These are phyloP conservation scores for Meloidogyne hapla DNA, from an alignment of 1,140 invertebrate species.

Conservation along the genomic window DNA sequence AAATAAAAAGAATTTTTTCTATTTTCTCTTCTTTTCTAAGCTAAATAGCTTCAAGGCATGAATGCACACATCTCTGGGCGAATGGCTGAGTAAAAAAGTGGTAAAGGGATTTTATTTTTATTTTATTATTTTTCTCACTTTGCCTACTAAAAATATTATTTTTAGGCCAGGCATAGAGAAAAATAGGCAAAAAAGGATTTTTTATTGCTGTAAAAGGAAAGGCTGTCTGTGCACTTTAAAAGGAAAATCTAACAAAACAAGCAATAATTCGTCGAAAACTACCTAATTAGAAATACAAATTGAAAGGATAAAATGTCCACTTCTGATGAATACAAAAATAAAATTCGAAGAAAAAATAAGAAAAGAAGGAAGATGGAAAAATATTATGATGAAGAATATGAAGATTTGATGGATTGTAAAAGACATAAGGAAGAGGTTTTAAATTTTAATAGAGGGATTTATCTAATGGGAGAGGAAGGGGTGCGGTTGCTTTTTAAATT, in stretches of 20 bases:
- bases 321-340: neutral
- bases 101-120: neutral
- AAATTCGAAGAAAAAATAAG: neutral
- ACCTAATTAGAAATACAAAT: too few relatives aligned
- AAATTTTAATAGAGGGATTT: neutral
- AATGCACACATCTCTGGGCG: neutral
- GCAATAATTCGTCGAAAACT: too few relatives aligned
- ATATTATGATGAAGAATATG: slow-evolving; percentile 7
- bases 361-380: slow-evolving; percentile 15
- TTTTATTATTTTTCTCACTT: neutral
- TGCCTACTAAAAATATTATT: too few relatives aligned
- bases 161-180: too few relatives aligned
- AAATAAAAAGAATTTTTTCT: neutral
- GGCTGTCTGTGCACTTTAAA: too few relatives aligned
- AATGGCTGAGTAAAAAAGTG: neutral
- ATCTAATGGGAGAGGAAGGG: neutral
- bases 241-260: too few relatives aligned
- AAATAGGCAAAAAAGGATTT: too few relatives aligned
- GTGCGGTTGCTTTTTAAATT: neutral
- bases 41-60: neutral
- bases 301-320: neutral
- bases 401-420: neutral
- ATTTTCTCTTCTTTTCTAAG: neutral
- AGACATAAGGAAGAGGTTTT: slow-evolving; percentile 12
- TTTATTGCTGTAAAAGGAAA: too few relatives aligned